phyloP scores from a whole-genome alignment of 1,140 invertebrate species.

The Penaeus indicus region DNA sequence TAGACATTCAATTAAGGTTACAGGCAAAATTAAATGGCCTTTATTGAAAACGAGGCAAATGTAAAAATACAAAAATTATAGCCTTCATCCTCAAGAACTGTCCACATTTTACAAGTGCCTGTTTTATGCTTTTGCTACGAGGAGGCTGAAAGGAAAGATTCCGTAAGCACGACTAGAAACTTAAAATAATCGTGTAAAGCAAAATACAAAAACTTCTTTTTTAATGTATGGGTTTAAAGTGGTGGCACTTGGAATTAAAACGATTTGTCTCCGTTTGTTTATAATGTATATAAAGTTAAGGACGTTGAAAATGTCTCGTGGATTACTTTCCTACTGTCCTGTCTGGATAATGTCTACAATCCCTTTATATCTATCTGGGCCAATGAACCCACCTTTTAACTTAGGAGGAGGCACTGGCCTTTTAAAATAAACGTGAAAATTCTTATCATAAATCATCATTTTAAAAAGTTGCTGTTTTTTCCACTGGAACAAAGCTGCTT shows the following conservation, averaged over 20 bases:
- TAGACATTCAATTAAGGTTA: conserved; percentile 59
- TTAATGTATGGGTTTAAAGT: neutral
- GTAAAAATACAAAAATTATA: conserved; percentile 45
- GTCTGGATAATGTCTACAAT: too few species aligned
- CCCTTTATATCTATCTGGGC: too few species aligned
- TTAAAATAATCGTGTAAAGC: neutral
- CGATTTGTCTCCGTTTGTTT: too few species aligned
- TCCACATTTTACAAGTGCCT: conserved; percentile 42
- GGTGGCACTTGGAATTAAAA: neutral
- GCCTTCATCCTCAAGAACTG: conserved; percentile 28
- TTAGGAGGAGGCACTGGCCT: too few species aligned
- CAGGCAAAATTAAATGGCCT: conserved; percentile 52
- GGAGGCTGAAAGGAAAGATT: conserved; percentile 5
- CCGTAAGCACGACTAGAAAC: conserved; percentile 16
- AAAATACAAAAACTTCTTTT: neutral
- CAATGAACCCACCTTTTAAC: too few species aligned
- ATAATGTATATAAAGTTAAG: too few species aligned
- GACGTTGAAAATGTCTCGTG: too few species aligned
- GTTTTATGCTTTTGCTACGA: conserved; percentile 33
- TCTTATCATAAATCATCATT: too few species aligned
- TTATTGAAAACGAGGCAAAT: conserved; percentile 45
- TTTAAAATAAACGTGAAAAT: too few species aligned
- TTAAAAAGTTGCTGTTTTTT: too few species aligned
- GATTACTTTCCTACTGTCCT: too few species aligned
- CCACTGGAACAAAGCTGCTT: too few species aligned